Conservation (phyloP, 37 sponge, comb jelly and placozoan genomes). For the Aphrocallistes beatrix region DNA sequence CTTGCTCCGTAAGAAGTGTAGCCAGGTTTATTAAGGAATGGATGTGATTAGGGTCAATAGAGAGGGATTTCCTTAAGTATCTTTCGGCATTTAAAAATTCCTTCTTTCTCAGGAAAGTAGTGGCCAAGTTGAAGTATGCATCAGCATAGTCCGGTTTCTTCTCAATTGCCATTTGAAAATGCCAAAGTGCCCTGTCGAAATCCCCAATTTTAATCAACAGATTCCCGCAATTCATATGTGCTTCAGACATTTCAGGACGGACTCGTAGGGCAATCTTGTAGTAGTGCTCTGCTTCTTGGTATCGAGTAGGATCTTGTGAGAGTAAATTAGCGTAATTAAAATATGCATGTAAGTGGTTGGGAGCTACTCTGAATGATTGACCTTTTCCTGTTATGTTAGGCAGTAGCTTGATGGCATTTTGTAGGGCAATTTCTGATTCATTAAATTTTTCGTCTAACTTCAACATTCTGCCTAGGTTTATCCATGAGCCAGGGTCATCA, state of each 20-base stretch:
- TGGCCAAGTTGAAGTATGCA: slow-evolving; percentile 39
- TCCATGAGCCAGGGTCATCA: slow-evolving; percentile 68
- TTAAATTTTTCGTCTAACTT: slow-evolving; percentile 38
- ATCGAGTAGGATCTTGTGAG: slow-evolving; percentile 24
- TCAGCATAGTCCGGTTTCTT: slow-evolving; percentile 24
- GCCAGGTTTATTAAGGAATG: not conserved
- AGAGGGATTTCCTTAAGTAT: slow-evolving; percentile 19
- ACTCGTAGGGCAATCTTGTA: slow-evolving; percentile 17
- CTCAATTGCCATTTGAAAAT: not conserved
- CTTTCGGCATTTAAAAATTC: slow-evolving; percentile 24
- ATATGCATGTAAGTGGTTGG: slow-evolving; percentile 65
- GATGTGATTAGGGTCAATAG: not conserved
- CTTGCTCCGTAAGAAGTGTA: not conserved
- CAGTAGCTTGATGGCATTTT: slow-evolving; percentile 49
- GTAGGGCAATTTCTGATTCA: slow-evolving; percentile 49
- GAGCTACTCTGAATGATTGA: slow-evolving; percentile 56
- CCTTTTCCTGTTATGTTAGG: slow-evolving; percentile 43
- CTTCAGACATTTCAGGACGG: not conserved
- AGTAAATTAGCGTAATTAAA: slow-evolving; percentile 74
- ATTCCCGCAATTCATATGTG: slow-evolving; percentile 3
- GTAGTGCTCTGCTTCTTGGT: slow-evolving; percentile 45
- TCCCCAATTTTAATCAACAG: not conserved
- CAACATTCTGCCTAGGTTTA: slow-evolving; percentile 58
- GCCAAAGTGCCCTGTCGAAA: not conserved
- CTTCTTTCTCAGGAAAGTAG: slow-evolving; percentile 21